phyloP scores from a whole-genome alignment of 1,140 invertebrate species.

The Prorops nasuta region DNA sequence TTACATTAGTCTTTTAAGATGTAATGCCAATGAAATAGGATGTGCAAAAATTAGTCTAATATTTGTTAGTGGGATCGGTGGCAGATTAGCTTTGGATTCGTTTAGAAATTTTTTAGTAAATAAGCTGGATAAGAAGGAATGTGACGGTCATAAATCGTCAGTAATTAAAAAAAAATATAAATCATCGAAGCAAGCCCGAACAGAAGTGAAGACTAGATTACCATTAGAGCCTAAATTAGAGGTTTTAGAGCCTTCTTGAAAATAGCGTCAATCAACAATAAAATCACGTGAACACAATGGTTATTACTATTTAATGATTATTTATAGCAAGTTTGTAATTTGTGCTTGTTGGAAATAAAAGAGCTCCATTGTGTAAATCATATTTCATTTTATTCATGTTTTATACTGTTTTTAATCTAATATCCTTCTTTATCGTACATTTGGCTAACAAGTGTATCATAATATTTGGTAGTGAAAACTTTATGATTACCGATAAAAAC shows the following conservation, averaged over 20 bases:
- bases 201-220: slow-evolving; percentile 30
- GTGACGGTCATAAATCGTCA: too few relatives aligned
- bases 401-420: slow-evolving; percentile 43
- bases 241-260: too few relatives aligned
- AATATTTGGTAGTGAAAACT: slow-evolving; percentile 23
- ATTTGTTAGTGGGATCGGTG: slow-evolving; percentile 37
- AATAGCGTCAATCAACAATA: too few relatives aligned
- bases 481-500: slow-evolving; percentile 8
- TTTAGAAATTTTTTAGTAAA: slow-evolving; percentile 46
- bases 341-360: too few relatives aligned
- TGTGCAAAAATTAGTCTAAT: slow-evolving; percentile 35
- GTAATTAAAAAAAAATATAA: slow-evolving; percentile 23
- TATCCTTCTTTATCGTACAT: slow-evolving; percentile 43
- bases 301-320: too few relatives aligned
- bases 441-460: slow-evolving; percentile 46
- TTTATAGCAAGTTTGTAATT: too few relatives aligned
- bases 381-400: slow-evolving; percentile 48
- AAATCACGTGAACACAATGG: too few relatives aligned
- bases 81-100: slow-evolving; percentile 37
- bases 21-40: slow-evolving; percentile 1
- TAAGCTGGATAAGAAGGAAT: slow-evolving; percentile 35
- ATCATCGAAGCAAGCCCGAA: slow-evolving; percentile 13
- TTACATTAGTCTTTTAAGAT: not conserved
- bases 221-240: too few relatives aligned
- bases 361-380: slow-evolving; percentile 51